Conservation (phyloP, 1,140 invertebrate species). For the Lasioglossum baleicum region DNA sequence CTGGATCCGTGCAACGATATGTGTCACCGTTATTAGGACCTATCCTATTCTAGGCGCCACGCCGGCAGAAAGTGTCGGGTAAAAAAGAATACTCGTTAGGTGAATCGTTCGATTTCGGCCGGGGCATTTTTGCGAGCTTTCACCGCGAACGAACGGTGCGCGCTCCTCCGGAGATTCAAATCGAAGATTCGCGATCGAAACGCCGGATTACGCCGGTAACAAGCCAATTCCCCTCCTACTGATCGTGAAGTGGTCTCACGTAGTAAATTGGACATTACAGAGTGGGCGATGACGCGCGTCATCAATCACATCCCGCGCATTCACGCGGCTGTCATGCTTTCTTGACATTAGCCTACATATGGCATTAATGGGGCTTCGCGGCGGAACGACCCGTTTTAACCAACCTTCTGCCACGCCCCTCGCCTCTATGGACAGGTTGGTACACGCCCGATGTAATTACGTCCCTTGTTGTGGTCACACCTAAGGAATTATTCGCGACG, state of each 20-base stretch:
- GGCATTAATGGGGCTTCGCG: constrained; percentile 41
- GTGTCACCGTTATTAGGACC: constrained; percentile 20
- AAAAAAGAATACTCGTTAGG: background rate
- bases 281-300: constrained; percentile 66
- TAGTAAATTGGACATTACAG: constrained; percentile 46
- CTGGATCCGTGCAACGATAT: no score
- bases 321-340: constrained; percentile 65
- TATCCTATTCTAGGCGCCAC: background rate
- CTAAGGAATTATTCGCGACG: constrained; percentile 42
- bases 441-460: constrained; percentile 53
- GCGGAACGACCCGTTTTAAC: constrained; percentile 40
- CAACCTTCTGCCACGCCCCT: constrained; percentile 56
- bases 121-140: constrained; percentile 35
- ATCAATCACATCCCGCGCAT: constrained; percentile 69
- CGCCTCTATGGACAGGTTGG: constrained; percentile 33
- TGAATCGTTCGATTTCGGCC: constrained; percentile 16
- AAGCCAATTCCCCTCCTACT: constrained; percentile 8
- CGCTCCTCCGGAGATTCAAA: no score
- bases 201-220: background rate
- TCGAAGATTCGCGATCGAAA: background rate
- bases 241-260: constrained; percentile 39
- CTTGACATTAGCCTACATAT: constrained; percentile 74
- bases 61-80: constrained; percentile 14
- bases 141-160: background rate
- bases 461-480: constrained; percentile 43